Evolutionary conservation across 2,797 vertebrate species (phyloP), one percentile per base, ranked within the genome.

Genomic region (Octomys mimax): DNA sequence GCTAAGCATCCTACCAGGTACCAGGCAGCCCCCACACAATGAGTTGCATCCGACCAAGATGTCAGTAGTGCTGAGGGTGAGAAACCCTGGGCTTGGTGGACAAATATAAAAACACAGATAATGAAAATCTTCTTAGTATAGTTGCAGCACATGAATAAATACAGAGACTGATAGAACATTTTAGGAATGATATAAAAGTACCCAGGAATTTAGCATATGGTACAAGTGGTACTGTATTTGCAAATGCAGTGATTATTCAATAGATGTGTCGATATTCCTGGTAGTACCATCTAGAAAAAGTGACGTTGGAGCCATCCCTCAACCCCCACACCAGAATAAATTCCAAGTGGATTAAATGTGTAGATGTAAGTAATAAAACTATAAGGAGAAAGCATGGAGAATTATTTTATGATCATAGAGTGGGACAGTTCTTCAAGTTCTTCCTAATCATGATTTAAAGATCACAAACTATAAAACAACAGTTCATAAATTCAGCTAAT

Each of bases 401-500:
- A 80, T 95, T 94, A 19, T 92, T 92, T 92, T 54, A 68, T 61
- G 66, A 62, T 54, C 78, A 80, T 78, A 92, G 39, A 42, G 46
- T 81, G 7, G 11, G 46, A 92, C 95, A 77, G 26, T 78, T 39
- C 22, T 81, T 90, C 11, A 96, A 81, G 31, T 78, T 39, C 19
- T 81, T 90, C 11, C 71, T 84, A 91, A 79, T 82, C 85, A 68
- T 85, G 77, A 95, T 24, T 94, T 31, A 91, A 62, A 91, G 81
- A 33, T 24, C 59, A 90, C 14, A 86, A 70, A 3, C 57, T 86
- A 83, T 83, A 91, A 93, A 86, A 78, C 36, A 79, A 82, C 59
- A 61, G 36, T 46, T 52, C 73, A 91, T 96, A 91, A 79, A 79
- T 62, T 84, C 57, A 88, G n/a, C 36, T 75, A 84, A 90, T 86